phyloP scores from a whole-genome alignment of 2,113 vertebrate genomes.

The Ceuthmochares aereus region DNA sequence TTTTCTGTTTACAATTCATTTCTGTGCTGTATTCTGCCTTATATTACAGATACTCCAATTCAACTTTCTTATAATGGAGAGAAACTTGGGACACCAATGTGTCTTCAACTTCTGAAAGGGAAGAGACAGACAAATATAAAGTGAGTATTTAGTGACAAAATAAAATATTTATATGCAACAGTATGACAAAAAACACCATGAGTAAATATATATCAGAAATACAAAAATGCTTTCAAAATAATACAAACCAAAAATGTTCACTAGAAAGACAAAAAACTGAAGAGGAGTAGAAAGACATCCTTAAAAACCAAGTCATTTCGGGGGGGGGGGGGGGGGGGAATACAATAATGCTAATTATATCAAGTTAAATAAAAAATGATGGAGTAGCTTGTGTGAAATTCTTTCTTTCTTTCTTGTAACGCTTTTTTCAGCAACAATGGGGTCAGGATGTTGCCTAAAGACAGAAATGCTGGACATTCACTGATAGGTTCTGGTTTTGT shows the following conservation, averaged over 20 bases:
- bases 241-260: not conserved
- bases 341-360: not conserved
- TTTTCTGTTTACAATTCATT: not conserved
- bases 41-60: not conserved
- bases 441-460: not conserved
- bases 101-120: not conserved
- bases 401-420: not conserved
- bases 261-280: not conserved
- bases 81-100: not conserved
- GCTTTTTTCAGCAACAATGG: not conserved
- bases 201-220: not conserved
- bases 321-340: not conserved
- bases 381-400: not conserved
- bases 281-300: not conserved
- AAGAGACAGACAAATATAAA: not conserved
- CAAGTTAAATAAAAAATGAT: not conserved
- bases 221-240: not conserved
- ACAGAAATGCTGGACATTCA: not conserved
- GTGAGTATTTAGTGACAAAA: not conserved
- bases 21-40: not conserved
- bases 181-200: too few relatives aligned
- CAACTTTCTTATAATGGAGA: not conserved
- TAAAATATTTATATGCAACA: not conserved
- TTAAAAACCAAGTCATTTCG: not conserved
- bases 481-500: not conserved